Base-by-base conservation (phyloP, 2,113 vertebrate genomes). In the Bufo gargarizans region DNA sequence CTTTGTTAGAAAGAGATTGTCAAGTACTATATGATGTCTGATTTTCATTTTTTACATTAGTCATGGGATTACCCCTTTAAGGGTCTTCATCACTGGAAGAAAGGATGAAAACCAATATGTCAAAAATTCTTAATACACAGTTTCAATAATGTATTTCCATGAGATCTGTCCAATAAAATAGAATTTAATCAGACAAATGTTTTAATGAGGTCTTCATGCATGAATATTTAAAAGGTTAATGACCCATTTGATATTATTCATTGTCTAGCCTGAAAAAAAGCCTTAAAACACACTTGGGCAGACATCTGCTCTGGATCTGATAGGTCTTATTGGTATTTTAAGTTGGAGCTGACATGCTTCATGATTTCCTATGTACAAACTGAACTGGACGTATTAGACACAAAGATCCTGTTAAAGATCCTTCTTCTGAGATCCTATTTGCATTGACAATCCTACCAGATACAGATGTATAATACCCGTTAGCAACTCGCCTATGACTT, bases 191-290 rank as follows among this genome's bases (percentile, higher is more conserved):
- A 67, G 8, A 67, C 63, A 69, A 69, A 33, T 69, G 22, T 16
- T 72, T 45, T 74, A 45, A 47, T 47, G 33, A 47, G 43, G 43
- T 74, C 17, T 47, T 74, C 71, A 47, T 45, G 6, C 49, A n/a
- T 53, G 74, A 53, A 49, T 77, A 53, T 45, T 77, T 12, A 53
- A 77, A 45, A 81, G 19, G 56, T 81, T 81, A 81, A 81, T 81
- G 55, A 61, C 4, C 14, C 55, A 81, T 47, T 81, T 81, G 58
- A 59, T 59, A 61, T 71, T 43, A 77, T 77, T 45, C 16, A 45
- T 47, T 63, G 16, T 16, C 10, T 61, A 10, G 4, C 3, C 5
- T 81, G 20, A 74, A 47, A 50, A 10, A 43, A 47, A 49, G 43
- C 8, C 45, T 77, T 43, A 59, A 82, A 81, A 43, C 4, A 49